A percentile compares a stretch with the other conserved stretches of the same genome.
Evolutionary conservation across 2,888 invertebrate species (phyloP).

Genomic region (Pristionchus arcanus): DNA sequence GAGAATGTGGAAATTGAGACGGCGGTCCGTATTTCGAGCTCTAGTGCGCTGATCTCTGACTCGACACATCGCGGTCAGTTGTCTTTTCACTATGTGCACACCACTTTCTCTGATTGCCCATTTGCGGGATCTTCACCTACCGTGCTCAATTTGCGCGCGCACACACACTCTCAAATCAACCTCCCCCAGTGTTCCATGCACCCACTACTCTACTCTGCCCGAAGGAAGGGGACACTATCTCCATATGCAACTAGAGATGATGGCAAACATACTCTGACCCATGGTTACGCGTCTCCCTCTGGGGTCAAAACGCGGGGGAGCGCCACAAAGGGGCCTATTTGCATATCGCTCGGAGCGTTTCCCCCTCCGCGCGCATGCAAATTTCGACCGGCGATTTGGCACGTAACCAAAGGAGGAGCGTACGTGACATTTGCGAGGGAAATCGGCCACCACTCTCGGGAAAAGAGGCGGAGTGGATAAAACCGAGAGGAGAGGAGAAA

Average conservation of each 20-base stretch:
- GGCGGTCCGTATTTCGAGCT: too few relatives aligned
- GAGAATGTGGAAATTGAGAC: too few relatives aligned
- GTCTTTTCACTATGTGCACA: background rate
- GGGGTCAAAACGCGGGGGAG: background rate
- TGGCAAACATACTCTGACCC: background rate
- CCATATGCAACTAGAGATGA: background rate
- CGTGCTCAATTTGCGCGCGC: background rate
- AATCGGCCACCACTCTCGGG: background rate
- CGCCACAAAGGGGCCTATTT: conserved; percentile 2
- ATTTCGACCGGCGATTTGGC: conserved; percentile 22
- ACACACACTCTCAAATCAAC: background rate
- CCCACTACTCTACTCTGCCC: background rate
- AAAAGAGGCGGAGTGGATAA: background rate
- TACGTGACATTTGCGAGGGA: background rate
- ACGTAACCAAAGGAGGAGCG: background rate
- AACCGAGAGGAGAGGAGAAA: background rate
- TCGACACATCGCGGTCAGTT: too few relatives aligned
- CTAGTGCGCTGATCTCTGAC: too few relatives aligned
- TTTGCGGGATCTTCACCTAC: background rate
- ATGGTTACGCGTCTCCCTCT: background rate
- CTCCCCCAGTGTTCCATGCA: background rate
- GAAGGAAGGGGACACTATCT: background rate
- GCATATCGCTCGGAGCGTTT: background rate
- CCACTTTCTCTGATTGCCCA: background rate
- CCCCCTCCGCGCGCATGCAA: conserved; percentile 12